These are phyloP conservation scores for Drosophila nikananu DNA, from an alignment of 1,140 invertebrate genomes.

Conservation along the genomic window DNA sequence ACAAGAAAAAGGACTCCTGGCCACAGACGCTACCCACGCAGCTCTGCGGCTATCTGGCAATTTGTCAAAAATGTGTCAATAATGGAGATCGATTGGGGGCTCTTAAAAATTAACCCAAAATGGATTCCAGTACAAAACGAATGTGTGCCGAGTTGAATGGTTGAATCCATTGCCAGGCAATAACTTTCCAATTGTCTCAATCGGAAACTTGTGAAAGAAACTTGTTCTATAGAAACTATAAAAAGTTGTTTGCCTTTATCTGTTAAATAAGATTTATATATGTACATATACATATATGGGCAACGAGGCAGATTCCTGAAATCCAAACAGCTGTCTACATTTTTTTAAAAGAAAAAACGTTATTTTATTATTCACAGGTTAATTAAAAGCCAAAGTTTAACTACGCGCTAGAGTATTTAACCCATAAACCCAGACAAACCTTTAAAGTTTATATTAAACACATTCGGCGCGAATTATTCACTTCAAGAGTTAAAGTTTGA, in stretches of 20 bases:
- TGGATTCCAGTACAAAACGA: slow-evolving; percentile 47
- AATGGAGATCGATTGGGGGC: slow-evolving; percentile 75
- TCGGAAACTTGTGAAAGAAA: slow-evolving; percentile 21
- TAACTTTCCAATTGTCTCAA: slow-evolving; percentile 28
- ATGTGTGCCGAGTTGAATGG: slow-evolving; percentile 21
- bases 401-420: not conserved
- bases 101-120: slow-evolving; percentile 65
- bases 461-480: not conserved
- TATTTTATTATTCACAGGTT: not conserved
- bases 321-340: not conserved
- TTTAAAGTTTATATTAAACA: not conserved
- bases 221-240: slow-evolving; percentile 19
- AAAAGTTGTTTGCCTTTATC: slow-evolving; percentile 10
- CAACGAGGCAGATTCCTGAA: not conserved
- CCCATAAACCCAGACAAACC: not conserved
- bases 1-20: slow-evolving; percentile 43
- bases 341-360: not conserved
- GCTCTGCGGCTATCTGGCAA: slow-evolving; percentile 62
- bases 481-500: slow-evolving; percentile 8
- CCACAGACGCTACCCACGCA: slow-evolving; percentile 45
- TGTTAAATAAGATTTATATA: slow-evolving; percentile 13
- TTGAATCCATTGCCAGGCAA: slow-evolving; percentile 29
- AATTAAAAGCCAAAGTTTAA: too few species aligned
- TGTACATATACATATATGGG: too few species aligned
- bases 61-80: slow-evolving; percentile 84